A percentile compares a stretch with the other conserved stretches of the same genome.
phyloP scores from a whole-genome alignment of 1,140 invertebrate species.

The Hycleus cichorii region DNA sequence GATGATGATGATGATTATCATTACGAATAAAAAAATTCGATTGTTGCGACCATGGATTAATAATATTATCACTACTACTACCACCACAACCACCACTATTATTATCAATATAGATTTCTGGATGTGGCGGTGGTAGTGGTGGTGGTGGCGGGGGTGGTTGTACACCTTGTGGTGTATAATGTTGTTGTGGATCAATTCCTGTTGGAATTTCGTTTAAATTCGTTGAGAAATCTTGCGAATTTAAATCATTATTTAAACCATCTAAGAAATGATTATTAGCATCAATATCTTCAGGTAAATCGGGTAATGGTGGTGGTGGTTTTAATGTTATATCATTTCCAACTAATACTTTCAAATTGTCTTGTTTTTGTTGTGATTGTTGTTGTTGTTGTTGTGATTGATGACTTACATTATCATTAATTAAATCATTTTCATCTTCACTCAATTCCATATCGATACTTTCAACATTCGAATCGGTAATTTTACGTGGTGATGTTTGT shows the following conservation, averaged over 20 bases:
- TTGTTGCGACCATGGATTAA: not conserved
- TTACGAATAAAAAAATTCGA: not conserved
- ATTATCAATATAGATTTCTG: not conserved
- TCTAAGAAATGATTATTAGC: slow-evolving; percentile 24
- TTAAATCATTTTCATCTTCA: slow-evolving; percentile 52
- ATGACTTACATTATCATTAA: not conserved
- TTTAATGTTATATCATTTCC: slow-evolving; percentile 19
- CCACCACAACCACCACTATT: not conserved
- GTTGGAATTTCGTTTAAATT: not conserved
- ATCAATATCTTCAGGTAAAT: slow-evolving; percentile 33
- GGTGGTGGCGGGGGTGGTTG: not conserved
- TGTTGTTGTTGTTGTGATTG: not conserved
- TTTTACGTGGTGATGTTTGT: slow-evolving; percentile 40
- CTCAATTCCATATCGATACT: slow-evolving; percentile 67
- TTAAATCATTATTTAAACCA: slow-evolving; percentile 24
- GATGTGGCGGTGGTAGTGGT: not conserved
- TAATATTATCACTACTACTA: not conserved
- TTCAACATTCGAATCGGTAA: slow-evolving; percentile 50
- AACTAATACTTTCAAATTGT: slow-evolving; percentile 10
- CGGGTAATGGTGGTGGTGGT: slow-evolving; percentile 35
- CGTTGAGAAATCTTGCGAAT: slow-evolving; percentile 11
- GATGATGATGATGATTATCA: not conserved
- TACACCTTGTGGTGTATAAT: not conserved
- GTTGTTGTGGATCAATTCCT: not conserved
- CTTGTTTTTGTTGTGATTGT: not conserved